Conservation (phyloP, 2,797 vertebrate genomes). For the Pseudomugil gertrudae region DNA sequence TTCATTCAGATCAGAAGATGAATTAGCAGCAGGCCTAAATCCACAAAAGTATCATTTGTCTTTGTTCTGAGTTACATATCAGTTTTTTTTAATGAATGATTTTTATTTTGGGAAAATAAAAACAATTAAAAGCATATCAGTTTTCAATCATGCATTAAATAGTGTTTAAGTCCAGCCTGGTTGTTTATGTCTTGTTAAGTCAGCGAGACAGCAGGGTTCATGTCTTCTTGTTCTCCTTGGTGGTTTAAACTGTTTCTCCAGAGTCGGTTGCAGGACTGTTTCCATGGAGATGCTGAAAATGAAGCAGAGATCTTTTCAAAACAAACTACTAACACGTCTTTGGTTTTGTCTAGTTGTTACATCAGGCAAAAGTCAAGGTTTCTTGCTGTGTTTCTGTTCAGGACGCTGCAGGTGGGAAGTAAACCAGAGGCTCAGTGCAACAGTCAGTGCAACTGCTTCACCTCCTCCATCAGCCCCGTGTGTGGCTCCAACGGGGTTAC, state of each 20-base stretch:
- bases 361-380: not conserved
- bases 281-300: constrained; percentile 61
- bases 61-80: not conserved
- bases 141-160: not conserved
- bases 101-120: too few species aligned
- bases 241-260: constrained; percentile 19
- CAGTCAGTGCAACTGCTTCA: constrained; percentile 93
- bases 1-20: not conserved
- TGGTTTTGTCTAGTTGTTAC: constrained; percentile 11
- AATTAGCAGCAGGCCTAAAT: not conserved
- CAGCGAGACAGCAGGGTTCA: not conserved
- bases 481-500: constrained; percentile 94
- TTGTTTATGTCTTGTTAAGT: not conserved
- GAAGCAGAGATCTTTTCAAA: constrained; percentile 11
- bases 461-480: constrained; percentile 94
- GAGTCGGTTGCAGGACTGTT: constrained; percentile 30
- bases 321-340: constrained; percentile 9
- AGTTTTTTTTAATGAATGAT: too few species aligned
- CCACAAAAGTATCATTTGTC: not conserved
- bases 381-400: constrained; percentile 49
- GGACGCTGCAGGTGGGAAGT: constrained; percentile 79
- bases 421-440: constrained; percentile 90
- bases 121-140: too few species aligned
- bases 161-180: not conserved
- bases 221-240: not conserved